phyloP scores from a whole-genome alignment of 1,140 invertebrate species.

The Rhopalosiphum padi region DNA sequence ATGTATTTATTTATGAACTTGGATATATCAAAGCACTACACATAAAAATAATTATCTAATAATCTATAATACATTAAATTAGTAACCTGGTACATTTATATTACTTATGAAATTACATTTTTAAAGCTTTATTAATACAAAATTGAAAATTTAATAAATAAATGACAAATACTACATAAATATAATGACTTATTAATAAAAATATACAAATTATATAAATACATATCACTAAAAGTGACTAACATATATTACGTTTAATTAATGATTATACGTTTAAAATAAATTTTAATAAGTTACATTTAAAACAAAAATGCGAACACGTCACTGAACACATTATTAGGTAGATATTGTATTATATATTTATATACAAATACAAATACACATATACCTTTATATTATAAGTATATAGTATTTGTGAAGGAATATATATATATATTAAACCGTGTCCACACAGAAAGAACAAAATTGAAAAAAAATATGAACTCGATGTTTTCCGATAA shows the following conservation, averaged over 20 bases:
- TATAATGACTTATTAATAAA: constrained; percentile 15
- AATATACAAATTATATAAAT: constrained; percentile 45
- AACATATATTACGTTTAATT: constrained; percentile 4
- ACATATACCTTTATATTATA: not conserved
- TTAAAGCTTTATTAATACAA: constrained; percentile 37
- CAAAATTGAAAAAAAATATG: too few species aligned
- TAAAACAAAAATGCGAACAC: constrained; percentile 44
- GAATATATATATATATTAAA: not conserved
- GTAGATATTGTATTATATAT: constrained; percentile 31
- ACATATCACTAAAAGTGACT: not conserved
- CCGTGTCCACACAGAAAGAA: too few species aligned
- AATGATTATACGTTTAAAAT: constrained; percentile 31
- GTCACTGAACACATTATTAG: constrained; percentile 51
- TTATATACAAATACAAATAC: not conserved
- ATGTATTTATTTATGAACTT: not conserved
- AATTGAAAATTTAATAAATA: constrained; percentile 37
- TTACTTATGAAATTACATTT: constrained; percentile 7
- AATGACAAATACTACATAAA: constrained; percentile 21
- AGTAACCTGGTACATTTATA: not conserved
- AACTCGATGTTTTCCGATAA: too few species aligned
- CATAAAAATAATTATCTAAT: not conserved
- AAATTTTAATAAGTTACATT: not conserved
- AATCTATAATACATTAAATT: not conserved
- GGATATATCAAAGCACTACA: not conserved
- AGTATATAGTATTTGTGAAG: not conserved